Base-by-base conservation (phyloP, 2,888 invertebrate species). In the Baccha elongata region DNA sequence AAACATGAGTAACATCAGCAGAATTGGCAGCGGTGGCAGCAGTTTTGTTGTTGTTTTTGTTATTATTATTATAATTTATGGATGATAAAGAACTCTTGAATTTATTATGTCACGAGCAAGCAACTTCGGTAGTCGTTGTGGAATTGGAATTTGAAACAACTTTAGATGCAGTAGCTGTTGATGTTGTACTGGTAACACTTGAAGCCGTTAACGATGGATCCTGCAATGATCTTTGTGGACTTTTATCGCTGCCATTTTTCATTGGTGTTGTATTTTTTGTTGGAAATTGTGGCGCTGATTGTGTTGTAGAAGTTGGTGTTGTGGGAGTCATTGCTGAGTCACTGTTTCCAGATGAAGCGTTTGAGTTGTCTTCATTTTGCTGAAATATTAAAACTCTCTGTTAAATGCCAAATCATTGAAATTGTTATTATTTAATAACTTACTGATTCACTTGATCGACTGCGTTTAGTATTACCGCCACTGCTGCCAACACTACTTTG, bases 91-190 rank as follows among this genome's bases (percentile, higher is more conserved):
- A 19, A 62, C 72, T 78, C 55, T 75, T 58, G 13, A 85, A 21
- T 58, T 85, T 76, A 86, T 86, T 87, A 88, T 88, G 91, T 91
- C 90, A 91, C 90, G 91, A 90, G 74, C 90, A 91, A 53, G 89
- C 90, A 44, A 91, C 90, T 86, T 90, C 91, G 74, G 86, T 74
- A 15, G 85, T 37, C 52, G 65, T 76, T 26, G 78, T 58, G 35
- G 75, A 42, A 19, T 40, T 69, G 35, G 79, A 29, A 67, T 71
- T 75, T 60, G 81, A 23, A 53, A 83, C 74, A 26, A 46, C 35
- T 68, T 74, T 80, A 8, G 53, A 32, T 5, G 68, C 26, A 37
- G 60, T 37, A 29, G 17, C 37, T 21, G 26, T 40, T 26, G 60
- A 17, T 21, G 80, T 84, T 48, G 84, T 84, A 53, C 79, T 80